A percentile compares a stretch with the other conserved stretches of the same genome.
phyloP scores from a whole-genome alignment of 2,888 invertebrate genomes.

The Lasius fuliginosus region DNA sequence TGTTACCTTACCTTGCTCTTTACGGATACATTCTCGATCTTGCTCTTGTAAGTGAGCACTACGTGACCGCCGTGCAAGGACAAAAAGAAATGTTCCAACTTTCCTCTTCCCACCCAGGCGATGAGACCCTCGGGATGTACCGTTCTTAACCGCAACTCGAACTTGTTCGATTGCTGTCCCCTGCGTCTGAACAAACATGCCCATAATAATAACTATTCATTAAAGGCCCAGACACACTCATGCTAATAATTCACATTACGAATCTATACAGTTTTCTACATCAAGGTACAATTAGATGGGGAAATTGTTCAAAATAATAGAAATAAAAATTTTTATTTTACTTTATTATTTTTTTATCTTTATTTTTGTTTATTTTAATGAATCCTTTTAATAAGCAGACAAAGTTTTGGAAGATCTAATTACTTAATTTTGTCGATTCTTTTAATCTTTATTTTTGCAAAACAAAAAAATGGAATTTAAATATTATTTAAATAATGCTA shows the following conservation, averaged over 20 bases:
- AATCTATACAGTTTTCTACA: neutral
- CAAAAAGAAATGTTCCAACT: slow-evolving; percentile 82
- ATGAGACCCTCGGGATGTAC: slow-evolving; percentile 83
- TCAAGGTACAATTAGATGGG: neutral
- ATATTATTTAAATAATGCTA: neutral
- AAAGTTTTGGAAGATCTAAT: neutral
- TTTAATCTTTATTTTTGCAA: neutral
- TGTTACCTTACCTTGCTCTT: slow-evolving; percentile 80
- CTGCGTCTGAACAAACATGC: slow-evolving; percentile 79
- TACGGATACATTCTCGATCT: slow-evolving; percentile 81
- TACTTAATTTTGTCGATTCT: neutral
- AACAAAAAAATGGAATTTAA: neutral
- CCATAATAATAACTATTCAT: neutral
- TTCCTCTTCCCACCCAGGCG: slow-evolving; percentile 85
- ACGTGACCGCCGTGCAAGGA: slow-evolving; percentile 83
- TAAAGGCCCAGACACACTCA: slow-evolving; percentile 12
- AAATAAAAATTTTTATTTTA: neutral
- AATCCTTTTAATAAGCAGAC: neutral
- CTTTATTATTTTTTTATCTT: neutral
- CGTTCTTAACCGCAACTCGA: slow-evolving; percentile 83
- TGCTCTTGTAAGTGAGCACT: slow-evolving; percentile 82
- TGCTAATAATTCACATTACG: slow-evolving; percentile 26
- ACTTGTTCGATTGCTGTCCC: slow-evolving; percentile 85
- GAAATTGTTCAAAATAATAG: neutral
- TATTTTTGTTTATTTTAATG: neutral